Evolutionary conservation across 2,888 invertebrate genomes (phyloP).

Genomic region (Fragum sueziense): DNA sequence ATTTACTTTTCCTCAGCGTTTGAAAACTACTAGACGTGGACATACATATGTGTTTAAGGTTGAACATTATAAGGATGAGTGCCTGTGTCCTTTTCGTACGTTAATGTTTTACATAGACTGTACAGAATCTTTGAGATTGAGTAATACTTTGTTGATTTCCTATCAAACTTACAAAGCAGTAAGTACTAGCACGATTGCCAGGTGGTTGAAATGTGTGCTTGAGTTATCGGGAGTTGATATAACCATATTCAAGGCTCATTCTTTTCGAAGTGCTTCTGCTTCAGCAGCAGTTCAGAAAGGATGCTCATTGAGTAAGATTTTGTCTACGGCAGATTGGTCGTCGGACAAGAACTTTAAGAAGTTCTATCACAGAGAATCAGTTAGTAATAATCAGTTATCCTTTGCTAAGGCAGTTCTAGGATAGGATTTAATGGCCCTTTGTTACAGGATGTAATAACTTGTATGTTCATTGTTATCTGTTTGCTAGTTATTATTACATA

Average conservation of each 20-base stretch:
- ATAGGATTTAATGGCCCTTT: too few relatives aligned
- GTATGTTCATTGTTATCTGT: too few relatives aligned
- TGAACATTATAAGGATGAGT: background rate
- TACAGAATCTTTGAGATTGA: conserved; percentile 21
- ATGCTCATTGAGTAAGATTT: background rate
- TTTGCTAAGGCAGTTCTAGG: too few relatives aligned
- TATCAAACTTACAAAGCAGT: conserved; percentile 28
- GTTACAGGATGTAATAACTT: too few relatives aligned
- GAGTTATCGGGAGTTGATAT: conserved; percentile 25
- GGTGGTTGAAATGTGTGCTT: conserved; percentile 33
- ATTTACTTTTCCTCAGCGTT: conserved; percentile 43
- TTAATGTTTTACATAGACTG: conserved; percentile 25
- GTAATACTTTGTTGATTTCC: conserved; percentile 1
- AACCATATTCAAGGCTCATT: conserved; percentile 22
- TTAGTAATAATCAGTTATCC: background rate
- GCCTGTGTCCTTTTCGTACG: conserved; percentile 9
- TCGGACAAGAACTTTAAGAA: too few relatives aligned
- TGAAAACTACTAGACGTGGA: conserved; percentile 35
- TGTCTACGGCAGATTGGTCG: conserved; percentile 26
- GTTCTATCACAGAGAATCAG: too few relatives aligned
- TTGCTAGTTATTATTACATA: too few relatives aligned
- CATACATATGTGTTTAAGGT: conserved; percentile 11
- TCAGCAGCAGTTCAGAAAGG: conserved; percentile 28
- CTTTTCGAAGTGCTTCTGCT: too few relatives aligned
- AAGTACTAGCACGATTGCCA: conserved; percentile 8